Conservation (phyloP, 2,888 invertebrate species). For the Lithodes maja region DNA sequence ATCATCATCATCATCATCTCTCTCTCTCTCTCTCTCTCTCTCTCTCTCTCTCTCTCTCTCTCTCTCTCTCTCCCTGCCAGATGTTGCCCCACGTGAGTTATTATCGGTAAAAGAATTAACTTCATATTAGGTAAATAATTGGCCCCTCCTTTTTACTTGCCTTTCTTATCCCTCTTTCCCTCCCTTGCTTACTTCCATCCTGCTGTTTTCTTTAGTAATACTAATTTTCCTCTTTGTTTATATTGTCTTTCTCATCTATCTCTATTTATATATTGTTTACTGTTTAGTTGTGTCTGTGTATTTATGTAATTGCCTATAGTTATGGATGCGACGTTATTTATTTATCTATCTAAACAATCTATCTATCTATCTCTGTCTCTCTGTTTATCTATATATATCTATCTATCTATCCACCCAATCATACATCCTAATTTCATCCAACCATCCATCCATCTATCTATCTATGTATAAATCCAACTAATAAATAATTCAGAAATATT, state of each 20-base stretch:
- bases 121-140: conserved; percentile 1
- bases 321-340: too few relatives aligned
- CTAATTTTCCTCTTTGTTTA: neutral
- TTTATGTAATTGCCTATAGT: too few relatives aligned
- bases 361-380: too few relatives aligned
- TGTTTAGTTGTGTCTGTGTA: too few relatives aligned
- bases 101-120: neutral
- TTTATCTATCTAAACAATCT: too few relatives aligned
- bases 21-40: neutral
- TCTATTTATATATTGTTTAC: too few relatives aligned
- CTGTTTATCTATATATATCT: too few relatives aligned
- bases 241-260: neutral
- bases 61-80: neutral
- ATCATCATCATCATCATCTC: neutral
- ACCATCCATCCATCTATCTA: too few relatives aligned
- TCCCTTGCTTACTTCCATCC: neutral
- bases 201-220: neutral
- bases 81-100: neutral
- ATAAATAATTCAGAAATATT: too few relatives aligned
- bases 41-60: conserved; percentile 1
- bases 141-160: neutral
- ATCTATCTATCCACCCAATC: too few relatives aligned
- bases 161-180: neutral
- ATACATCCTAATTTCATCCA: too few relatives aligned
- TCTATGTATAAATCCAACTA: too few relatives aligned